A percentile compares a stretch with the other conserved stretches of the same genome.
These are phyloP conservation scores for Mesoligia furuncula DNA, from an alignment of 2,888 invertebrate species.

Conservation along the genomic window DNA sequence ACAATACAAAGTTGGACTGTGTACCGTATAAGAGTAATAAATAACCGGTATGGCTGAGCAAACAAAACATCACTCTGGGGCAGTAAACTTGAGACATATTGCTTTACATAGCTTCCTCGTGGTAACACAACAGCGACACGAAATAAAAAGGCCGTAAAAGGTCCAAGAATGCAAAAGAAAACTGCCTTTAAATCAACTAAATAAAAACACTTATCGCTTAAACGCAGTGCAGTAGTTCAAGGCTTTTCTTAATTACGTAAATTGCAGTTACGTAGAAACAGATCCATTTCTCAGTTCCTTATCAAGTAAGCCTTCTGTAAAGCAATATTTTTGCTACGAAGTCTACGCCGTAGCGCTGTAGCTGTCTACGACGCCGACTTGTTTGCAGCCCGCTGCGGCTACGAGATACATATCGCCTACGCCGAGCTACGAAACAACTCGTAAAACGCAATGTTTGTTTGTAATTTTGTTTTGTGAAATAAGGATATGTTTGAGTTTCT, in stretches of 20 bases:
- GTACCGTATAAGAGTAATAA: slow-evolving; percentile 50
- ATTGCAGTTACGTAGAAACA: slow-evolving; percentile 23
- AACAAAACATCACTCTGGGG: slow-evolving; percentile 63
- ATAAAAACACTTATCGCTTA: neutral
- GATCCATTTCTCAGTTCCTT: slow-evolving; percentile 21
- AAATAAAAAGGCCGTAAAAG: slow-evolving; percentile 27
- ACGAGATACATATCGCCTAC: slow-evolving; percentile 51
- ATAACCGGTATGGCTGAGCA: slow-evolving; percentile 62
- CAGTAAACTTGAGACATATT: slow-evolving; percentile 55
- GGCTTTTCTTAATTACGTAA: slow-evolving; percentile 16
- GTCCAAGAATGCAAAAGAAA: neutral
- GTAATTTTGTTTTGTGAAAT: slow-evolving; percentile 27
- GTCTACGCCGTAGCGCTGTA: slow-evolving; percentile 48
- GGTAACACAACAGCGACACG: slow-evolving; percentile 19
- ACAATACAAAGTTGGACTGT: slow-evolving; percentile 46
- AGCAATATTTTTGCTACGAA: slow-evolving; percentile 42
- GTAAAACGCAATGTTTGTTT: slow-evolving; percentile 40
- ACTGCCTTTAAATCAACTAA: neutral
- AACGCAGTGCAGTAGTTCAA: slow-evolving; percentile 15
- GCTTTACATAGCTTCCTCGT: slow-evolving; percentile 48
- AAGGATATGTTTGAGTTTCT: slow-evolving; percentile 16
- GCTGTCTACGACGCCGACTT: slow-evolving; percentile 40
- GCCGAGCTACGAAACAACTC: slow-evolving; percentile 32
- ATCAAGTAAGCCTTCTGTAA: slow-evolving; percentile 45
- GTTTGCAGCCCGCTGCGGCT: slow-evolving; percentile 47